Evolutionary conservation across 2,797 vertebrate species (phyloP).

Genomic region (Eulemur rubriventer): DNA sequence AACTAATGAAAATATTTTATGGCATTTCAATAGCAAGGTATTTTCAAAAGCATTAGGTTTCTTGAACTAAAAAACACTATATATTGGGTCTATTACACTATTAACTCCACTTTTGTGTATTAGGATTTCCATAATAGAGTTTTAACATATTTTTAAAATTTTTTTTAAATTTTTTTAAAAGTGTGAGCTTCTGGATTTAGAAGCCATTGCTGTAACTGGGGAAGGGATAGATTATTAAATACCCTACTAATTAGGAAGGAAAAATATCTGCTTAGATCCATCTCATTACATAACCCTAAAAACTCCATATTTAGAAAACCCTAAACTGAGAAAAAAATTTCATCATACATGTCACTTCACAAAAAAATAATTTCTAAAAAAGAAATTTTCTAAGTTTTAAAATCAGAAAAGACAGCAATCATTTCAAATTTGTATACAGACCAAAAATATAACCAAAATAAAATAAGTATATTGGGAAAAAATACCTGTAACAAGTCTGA

Average conservation of each 20-base stretch:
- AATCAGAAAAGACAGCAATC: neutral
- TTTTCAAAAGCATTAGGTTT: neutral
- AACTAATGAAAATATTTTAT: constrained; percentile 5
- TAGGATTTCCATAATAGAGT: neutral
- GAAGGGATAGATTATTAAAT: neutral
- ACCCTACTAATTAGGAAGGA: neutral
- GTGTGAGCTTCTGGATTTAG: neutral
- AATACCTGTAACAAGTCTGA: neutral
- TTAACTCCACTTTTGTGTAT: neutral
- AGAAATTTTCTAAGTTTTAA: neutral
- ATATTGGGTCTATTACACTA: neutral
- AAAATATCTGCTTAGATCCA: neutral
- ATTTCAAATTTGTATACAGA: neutral
- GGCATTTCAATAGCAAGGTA: neutral
- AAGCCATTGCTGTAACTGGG: neutral
- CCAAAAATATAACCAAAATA: constrained; percentile 23
- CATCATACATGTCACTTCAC: neutral
- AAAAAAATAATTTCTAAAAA: constrained; percentile 28
- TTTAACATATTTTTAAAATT: neutral
- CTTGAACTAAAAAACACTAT: neutral
- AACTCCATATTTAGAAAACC: neutral
- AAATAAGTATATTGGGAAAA: neutral
- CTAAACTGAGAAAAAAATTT: neutral
- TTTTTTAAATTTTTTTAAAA: neutral
- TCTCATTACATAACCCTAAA: neutral